These are phyloP conservation scores for Drosophila lini DNA, from an alignment of 1,140 invertebrate species.

Conservation along the genomic window DNA sequence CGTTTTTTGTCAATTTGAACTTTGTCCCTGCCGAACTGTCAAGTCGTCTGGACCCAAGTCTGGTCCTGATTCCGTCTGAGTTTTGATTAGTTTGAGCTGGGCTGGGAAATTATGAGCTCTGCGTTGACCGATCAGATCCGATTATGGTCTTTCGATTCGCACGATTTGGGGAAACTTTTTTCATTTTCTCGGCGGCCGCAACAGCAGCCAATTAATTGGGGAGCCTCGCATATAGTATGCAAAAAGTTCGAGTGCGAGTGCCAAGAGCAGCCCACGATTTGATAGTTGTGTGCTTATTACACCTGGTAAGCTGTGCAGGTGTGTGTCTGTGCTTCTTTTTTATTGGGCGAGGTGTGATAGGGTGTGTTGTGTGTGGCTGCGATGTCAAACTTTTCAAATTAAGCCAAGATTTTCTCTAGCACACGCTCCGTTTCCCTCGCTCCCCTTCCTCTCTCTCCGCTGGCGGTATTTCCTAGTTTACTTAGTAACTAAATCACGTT, in stretches of 20 bases:
- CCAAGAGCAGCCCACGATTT: constrained; percentile 33
- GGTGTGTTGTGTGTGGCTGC: constrained; percentile 29
- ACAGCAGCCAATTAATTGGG: constrained; percentile 67
- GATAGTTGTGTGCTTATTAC: constrained; percentile 51
- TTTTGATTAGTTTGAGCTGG: constrained; percentile 71
- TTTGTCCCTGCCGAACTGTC: constrained; percentile 33
- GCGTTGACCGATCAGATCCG: constrained; percentile 47
- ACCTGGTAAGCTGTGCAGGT: constrained; percentile 49
- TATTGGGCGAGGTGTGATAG: constrained; percentile 16
- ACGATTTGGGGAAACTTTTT: constrained; percentile 72
- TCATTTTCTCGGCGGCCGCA: constrained; percentile 61
- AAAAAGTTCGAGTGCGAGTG: constrained; percentile 58
- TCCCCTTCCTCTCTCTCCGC: constrained; percentile 8
- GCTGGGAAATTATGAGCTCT: constrained; percentile 71
- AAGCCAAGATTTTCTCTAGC: constrained; percentile 72
- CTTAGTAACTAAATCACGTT: constrained; percentile 83
- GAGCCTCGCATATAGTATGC: constrained; percentile 58
- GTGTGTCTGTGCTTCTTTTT: constrained; percentile 17
- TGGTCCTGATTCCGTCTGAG: constrained; percentile 22
- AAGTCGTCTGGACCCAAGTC: constrained; percentile 37
- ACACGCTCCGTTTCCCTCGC: constrained; percentile 1
- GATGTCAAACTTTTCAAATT: constrained; percentile 79
- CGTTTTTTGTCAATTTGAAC: constrained; percentile 2
- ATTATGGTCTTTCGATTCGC: constrained; percentile 49
- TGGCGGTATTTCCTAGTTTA: constrained; percentile 71